Conservation (phyloP, 2,888 invertebrate species). For the Mystacides longicornis region DNA sequence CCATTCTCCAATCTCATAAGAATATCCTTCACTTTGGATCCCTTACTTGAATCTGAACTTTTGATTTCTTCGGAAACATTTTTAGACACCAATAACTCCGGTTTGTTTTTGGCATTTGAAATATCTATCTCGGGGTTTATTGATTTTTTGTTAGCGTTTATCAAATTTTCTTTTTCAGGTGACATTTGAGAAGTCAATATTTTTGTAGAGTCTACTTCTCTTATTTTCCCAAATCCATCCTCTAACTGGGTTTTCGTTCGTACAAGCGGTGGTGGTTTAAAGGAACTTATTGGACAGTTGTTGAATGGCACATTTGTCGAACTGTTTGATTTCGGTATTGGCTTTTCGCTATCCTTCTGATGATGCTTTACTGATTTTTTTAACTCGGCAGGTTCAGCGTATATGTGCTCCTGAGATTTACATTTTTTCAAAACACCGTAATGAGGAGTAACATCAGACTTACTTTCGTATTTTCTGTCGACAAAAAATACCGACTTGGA, state of each 20-base stretch:
- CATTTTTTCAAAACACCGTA: slow-evolving; percentile 24
- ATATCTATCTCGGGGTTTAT: no score
- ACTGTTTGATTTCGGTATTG: neutral
- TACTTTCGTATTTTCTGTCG: slow-evolving; percentile 24
- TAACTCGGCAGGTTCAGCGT: slow-evolving; percentile 51
- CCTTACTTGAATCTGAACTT: neutral
- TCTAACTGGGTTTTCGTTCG: slow-evolving; percentile 22
- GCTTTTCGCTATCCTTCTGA: neutral
- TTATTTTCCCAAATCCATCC: slow-evolving; percentile 20
- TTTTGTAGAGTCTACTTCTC: slow-evolving; percentile 16
- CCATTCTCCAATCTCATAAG: slow-evolving; percentile 23
- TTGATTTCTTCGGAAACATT: neutral
- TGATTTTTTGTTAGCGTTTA: neutral
- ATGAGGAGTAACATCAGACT: slow-evolving; percentile 2
- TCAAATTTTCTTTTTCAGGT: neutral
- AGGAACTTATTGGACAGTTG: neutral
- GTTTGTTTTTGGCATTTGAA: neutral
- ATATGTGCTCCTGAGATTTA: slow-evolving; percentile 49
- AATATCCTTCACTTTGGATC: slow-evolving; percentile 25
- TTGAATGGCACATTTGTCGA: slow-evolving; percentile 2
- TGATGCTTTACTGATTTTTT: neutral
- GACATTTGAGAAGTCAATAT: neutral
- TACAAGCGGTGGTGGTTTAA: slow-evolving; percentile 10
- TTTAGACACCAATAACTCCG: neutral
- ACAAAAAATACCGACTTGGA: slow-evolving; percentile 36